Evolutionary conservation across 2,888 invertebrate species (phyloP).

Genomic region (Stictocephala bisonia): DNA sequence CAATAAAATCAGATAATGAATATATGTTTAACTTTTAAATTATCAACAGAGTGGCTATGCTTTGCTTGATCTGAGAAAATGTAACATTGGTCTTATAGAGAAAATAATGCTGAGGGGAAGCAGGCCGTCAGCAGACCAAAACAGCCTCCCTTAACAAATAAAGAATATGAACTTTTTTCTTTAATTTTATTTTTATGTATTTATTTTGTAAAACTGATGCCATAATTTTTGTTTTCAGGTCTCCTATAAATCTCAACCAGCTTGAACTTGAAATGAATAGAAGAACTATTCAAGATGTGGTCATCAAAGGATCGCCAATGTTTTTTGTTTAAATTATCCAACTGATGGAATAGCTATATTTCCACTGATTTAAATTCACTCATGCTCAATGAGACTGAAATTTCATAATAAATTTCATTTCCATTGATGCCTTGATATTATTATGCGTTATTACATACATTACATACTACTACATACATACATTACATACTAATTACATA

Average conservation of each 20-base stretch:
- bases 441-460: too few relatives aligned
- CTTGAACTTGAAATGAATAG: slow-evolving; percentile 43
- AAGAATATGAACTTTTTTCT: background rate
- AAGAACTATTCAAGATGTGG: slow-evolving; percentile 38
- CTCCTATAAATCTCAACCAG: slow-evolving; percentile 31
- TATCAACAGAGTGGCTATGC: background rate
- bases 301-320: slow-evolving; percentile 50
- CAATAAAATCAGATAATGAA: too few relatives aligned
- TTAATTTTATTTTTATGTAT: background rate
- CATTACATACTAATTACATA: too few relatives aligned
- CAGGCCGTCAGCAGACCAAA: background rate
- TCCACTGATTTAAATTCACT: too few relatives aligned
- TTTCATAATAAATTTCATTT: too few relatives aligned
- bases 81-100: too few relatives aligned
- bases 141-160: background rate
- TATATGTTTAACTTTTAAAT: background rate
- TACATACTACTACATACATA: too few relatives aligned
- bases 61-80: too few relatives aligned
- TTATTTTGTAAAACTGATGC: background rate
- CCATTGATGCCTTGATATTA: too few relatives aligned
- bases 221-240: slow-evolving; percentile 17
- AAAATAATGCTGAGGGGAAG: too few relatives aligned
- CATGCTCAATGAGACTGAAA: too few relatives aligned
- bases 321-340: slow-evolving; percentile 52
- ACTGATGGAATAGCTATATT: too few relatives aligned